Base-by-base conservation (phyloP, 2,888 invertebrate genomes). In the Athalia rosae region DNA sequence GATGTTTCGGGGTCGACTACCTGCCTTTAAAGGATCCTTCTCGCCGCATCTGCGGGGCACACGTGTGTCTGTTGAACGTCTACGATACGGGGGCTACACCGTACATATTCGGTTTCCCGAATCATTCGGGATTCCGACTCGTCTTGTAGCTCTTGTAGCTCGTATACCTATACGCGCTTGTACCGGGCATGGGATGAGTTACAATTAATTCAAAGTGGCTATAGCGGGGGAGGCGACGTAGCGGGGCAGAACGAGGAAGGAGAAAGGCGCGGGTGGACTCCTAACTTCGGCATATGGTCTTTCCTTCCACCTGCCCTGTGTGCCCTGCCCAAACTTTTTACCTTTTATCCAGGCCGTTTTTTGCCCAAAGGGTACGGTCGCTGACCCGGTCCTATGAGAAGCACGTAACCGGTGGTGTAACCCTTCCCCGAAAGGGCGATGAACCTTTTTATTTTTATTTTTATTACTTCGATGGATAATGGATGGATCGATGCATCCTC, bases 251-350 rank as follows among this genome's bases (percentile, higher is more conserved):
- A 61, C 74, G 62, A 62, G 62, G 87, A 85, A 85, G 87, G 86
- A 86, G 86, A 85, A 86, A 74, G 74, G 74, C 84, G 87, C 85
- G 85, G 87, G 86, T 87, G 86, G 85, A 86, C 84, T 83, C 84
- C 28, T 85, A 85, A 85, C 84, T 87, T 85, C 82, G 85, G 85
- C 88, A 88, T 86, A 88, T 88, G 89, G 86, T 82, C 80, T 82
- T 74, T 74, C 79, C 82, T 81, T 87, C 81, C 87, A 87, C 87
- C 87, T 87, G 87, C 86, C 83, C 80, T 76, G 80, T 76, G 80
- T 80, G 74, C 74, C 61, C 74, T 61, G 74, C 74, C 74, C 83
- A 81, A 83, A 83, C 82, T 83, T 84, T 83, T 83, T 82, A 79
- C 81, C 80, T 80, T 78, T 79, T 81, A 80, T 80, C 81, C 61